These are phyloP conservation scores for Cebidichthys violaceus DNA, from an alignment of 2,113 vertebrate genomes.

Conservation along the genomic window DNA sequence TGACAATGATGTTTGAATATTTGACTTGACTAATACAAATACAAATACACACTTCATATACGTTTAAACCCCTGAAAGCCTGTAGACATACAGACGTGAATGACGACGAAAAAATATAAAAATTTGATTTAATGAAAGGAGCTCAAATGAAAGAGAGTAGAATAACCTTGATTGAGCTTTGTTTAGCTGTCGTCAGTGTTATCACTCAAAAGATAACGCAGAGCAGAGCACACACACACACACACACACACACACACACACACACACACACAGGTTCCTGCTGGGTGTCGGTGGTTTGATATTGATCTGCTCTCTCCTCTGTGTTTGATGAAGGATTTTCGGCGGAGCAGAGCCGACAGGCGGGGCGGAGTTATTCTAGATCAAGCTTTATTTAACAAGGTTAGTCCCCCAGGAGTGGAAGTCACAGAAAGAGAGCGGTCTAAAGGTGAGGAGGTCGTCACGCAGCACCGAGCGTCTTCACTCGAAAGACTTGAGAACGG, in stretches of 20 bases:
- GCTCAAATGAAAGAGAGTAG: not conserved
- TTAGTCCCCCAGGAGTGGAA: slow-evolving; percentile 40
- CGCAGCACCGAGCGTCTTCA: slow-evolving; percentile 11
- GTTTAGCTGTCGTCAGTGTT: slow-evolving; percentile 6
- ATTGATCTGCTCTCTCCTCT: slow-evolving; percentile 54
- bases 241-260: slow-evolving; percentile 21
- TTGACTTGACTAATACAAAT: not conserved
- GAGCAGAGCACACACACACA: slow-evolving; percentile 16
- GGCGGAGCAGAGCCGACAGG: slow-evolving; percentile 38
- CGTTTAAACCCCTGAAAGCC: not conserved
- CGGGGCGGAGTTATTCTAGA: slow-evolving; percentile 67
- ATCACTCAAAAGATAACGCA: not conserved
- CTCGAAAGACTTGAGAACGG: not conserved
- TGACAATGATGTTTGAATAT: too few species aligned
- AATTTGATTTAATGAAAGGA: not conserved
- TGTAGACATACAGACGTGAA: not conserved
- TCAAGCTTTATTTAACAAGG: slow-evolving; percentile 72
- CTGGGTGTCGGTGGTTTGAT: slow-evolving; percentile 34
- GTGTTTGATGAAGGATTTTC: slow-evolving; percentile 69
- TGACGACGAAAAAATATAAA: not conserved
- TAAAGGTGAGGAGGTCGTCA: slow-evolving; percentile 53
- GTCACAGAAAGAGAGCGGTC: slow-evolving; percentile 4
- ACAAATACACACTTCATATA: not conserved
- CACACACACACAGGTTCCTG: slow-evolving; percentile 10
- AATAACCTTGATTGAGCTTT: slow-evolving; percentile 37